phyloP scores from a whole-genome alignment of 1,140 invertebrate species.

The Stenopsyche tienmushanensis region DNA sequence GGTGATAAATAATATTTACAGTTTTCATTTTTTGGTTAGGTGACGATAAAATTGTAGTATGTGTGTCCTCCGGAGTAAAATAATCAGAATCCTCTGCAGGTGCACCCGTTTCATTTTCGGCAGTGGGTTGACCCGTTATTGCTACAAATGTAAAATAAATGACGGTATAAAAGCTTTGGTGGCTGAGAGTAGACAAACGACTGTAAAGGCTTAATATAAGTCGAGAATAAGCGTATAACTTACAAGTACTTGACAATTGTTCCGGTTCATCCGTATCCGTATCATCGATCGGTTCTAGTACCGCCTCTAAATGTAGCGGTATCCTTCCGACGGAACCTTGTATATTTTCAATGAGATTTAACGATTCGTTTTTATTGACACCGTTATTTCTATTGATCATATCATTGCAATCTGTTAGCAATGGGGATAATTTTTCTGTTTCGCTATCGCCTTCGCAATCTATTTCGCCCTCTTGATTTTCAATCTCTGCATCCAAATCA shows the following conservation, averaged over 20 bases:
- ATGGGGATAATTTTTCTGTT: conserved; percentile 74
- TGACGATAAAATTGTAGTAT: conserved; percentile 61
- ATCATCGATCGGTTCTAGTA: conserved; percentile 59
- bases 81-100: conserved; percentile 67
- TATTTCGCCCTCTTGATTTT: conserved; percentile 37
- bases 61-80: conserved; percentile 70
- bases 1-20: conserved; percentile 28
- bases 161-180: too few relatives aligned
- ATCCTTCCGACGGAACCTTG: conserved; percentile 33
- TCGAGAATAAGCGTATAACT: too few relatives aligned
- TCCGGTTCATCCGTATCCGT: conserved; percentile 55
- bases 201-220: too few relatives aligned
- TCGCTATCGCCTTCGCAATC: conserved; percentile 76
- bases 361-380: conserved; percentile 26
- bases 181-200: neutral
- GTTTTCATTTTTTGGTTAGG: conserved; percentile 43
- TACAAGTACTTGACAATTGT: conserved; percentile 43
- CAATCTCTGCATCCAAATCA: conserved; percentile 37
- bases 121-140: conserved; percentile 28
- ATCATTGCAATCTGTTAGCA: conserved; percentile 57
- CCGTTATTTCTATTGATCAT: conserved; percentile 19
- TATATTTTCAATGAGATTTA: conserved; percentile 35
- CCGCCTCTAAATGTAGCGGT: conserved; percentile 50
- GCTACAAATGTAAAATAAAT: conserved; percentile 28
- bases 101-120: conserved; percentile 38